These are phyloP conservation scores for Dexiosoma caninum DNA, from an alignment of 2,888 invertebrate species.

Conservation along the genomic window DNA sequence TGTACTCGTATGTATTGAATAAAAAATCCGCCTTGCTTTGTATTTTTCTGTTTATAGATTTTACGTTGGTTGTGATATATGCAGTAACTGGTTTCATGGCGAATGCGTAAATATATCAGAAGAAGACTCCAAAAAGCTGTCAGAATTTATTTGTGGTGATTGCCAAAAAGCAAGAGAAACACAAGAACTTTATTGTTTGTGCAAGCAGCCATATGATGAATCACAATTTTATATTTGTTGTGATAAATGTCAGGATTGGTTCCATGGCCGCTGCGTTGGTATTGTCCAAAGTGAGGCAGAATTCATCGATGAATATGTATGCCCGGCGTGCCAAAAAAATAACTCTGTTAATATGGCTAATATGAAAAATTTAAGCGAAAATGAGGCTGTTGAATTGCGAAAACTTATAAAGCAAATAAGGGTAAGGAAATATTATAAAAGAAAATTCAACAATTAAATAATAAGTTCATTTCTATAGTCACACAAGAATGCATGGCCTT, in stretches of 20 bases:
- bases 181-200: constrained; percentile 96
- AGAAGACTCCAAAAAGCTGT: constrained; percentile 91
- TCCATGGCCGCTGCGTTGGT: constrained; percentile 98
- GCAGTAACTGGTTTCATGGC: constrained; percentile 99
- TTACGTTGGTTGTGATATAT: constrained; percentile 98
- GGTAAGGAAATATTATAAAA: constrained; percentile 77
- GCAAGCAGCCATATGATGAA: constrained; percentile 97
- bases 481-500: constrained; percentile 98
- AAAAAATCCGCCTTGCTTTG: background rate
- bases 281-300: constrained; percentile 95
- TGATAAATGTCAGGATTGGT: constrained; percentile 99
- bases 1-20: too few relatives aligned
- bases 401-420: constrained; percentile 93
- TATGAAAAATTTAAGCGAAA: constrained; percentile 88
- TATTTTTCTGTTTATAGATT: constrained; percentile 82
- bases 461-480: constrained; percentile 79
- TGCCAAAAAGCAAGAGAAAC: constrained; percentile 91
- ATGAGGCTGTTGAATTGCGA: constrained; percentile 89
- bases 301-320: constrained; percentile 96
- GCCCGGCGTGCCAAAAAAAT: constrained; percentile 96
- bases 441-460: background rate
- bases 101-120: constrained; percentile 96
- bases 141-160: constrained; percentile 92
- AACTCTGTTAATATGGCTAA: constrained; percentile 93
- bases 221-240: constrained; percentile 99